Base-by-base conservation (phyloP, 2,888 invertebrate genomes). In the Auanema freiburgensis region DNA sequence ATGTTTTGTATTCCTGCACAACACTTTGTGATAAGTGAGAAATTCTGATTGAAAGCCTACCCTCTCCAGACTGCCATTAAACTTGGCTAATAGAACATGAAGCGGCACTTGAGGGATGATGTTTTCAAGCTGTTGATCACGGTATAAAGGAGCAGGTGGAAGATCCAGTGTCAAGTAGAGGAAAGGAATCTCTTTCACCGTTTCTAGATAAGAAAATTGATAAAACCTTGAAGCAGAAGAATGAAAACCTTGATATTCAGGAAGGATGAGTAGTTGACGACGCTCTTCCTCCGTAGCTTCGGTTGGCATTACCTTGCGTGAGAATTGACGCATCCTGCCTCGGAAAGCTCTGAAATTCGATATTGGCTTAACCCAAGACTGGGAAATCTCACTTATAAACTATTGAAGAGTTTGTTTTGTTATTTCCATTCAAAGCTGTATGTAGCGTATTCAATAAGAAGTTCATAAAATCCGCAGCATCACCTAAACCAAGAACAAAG, bases 401-500 rank as follows among this genome's bases (percentile, higher is more conserved):
- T 59, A 98, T 93, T 42, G 77, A 80, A 63, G 82, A 84, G 8
- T 64, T 66, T 0, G 83, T 79, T 70, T 85, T 85, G 84, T 93
- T 93, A 0, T 90, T 92, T 23, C 96, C 96, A 85, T 93, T 94
- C 62, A 99, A 87, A 0, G 96, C 93, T 74, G 91, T 88, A 84
- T 99, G 98, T 41, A 98, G 87, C 0, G 95, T 92, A 85, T 98
- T 98, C 51, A 99, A 87, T 84, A 99, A 92, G 97, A 98, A 99
- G 0, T 94, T 95, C 63, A 99, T 87, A 84, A 98, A 98, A 83
- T 96, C 94, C 65, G 97, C 91, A 0, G 97, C 94, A 87, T 99
- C 97, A 79, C 96, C 92, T 92, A 76, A 16, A 79, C 44, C 4
- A 3, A 46, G 21, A 3, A 46, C 6, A 46, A 46, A 3, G 3